Percentiles rank a stretch among this genome's conserved stretches.
phyloP scores from a whole-genome alignment of 2,888 invertebrate genomes.

The Diplazon laetatorius region DNA sequence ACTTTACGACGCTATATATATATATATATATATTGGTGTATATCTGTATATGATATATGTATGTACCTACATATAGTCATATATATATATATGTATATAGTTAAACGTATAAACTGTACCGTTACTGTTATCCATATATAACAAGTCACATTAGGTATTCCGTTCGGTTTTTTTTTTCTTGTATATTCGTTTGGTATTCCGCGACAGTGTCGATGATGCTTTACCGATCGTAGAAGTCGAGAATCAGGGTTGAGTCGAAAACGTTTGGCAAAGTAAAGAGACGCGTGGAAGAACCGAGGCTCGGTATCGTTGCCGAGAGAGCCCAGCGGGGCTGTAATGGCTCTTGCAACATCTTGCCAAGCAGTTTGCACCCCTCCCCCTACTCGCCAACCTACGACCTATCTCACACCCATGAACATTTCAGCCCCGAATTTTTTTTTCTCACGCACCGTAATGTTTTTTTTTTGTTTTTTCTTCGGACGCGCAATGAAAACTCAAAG shows the following conservation, averaged over 20 bases:
- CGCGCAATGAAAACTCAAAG: constrained; percentile 47
- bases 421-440: constrained; percentile 30
- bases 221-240: constrained; percentile 70
- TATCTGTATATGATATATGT: constrained; percentile 5
- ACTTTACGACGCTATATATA: constrained; percentile 48
- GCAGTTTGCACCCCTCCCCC: constrained; percentile 74
- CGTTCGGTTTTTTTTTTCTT: constrained; percentile 50
- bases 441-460: constrained; percentile 37
- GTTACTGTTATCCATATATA: constrained; percentile 55
- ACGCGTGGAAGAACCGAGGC: constrained; percentile 36
- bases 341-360: constrained; percentile 79
- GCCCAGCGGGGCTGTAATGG: constrained; percentile 77
- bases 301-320: constrained; percentile 56
- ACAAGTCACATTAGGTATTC: constrained; percentile 60
- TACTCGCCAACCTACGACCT: constrained; percentile 35
- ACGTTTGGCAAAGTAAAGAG: constrained; percentile 2
- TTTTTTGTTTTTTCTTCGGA: too few species aligned
- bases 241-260: constrained; percentile 31
- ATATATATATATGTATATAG: constrained; percentile 1
- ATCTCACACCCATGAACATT: neutral
- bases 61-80: constrained; percentile 16
- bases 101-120: constrained; percentile 21
- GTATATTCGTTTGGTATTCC: constrained; percentile 76
- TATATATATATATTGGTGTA: constrained; percentile 1
- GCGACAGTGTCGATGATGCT: constrained; percentile 76